Evolutionary conservation across 1,140 invertebrate genomes (phyloP).

Genomic region (Diploscapter pachys): DNA sequence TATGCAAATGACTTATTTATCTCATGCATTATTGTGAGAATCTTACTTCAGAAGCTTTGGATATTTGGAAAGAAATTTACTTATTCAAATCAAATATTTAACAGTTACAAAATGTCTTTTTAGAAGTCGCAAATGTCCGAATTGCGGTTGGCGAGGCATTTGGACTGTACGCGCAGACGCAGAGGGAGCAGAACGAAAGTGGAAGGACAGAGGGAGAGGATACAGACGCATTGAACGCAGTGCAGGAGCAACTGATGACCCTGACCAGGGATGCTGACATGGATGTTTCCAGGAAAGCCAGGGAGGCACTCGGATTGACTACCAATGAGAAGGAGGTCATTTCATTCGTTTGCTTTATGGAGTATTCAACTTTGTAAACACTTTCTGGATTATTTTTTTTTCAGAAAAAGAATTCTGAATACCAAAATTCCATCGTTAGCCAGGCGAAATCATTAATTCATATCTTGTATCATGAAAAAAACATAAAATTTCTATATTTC

Average conservation of each 20-base stretch:
- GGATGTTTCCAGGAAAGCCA: constrained; percentile 17
- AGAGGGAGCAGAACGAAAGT: background rate
- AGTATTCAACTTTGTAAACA: too few species aligned
- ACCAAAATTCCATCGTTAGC: too few species aligned
- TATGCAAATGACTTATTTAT: background rate
- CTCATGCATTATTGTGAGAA: background rate
- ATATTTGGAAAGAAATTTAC: background rate
- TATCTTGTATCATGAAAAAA: too few species aligned
- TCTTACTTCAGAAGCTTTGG: background rate
- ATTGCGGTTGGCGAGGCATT: constrained; percentile 17
- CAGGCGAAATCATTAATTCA: too few species aligned
- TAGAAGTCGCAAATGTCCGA: constrained; percentile 34
- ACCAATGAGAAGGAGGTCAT: too few species aligned
- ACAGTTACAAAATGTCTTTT: constrained; percentile 11
- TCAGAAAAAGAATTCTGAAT: too few species aligned
- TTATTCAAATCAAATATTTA: background rate
- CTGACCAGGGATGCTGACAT: constrained; percentile 26
- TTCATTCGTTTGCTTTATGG: too few species aligned
- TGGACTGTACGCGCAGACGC: background rate
- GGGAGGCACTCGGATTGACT: background rate
- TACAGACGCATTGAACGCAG: background rate
- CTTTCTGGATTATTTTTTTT: too few species aligned
- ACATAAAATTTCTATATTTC: too few species aligned
- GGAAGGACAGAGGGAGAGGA: background rate
- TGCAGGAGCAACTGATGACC: constrained; percentile 20